Conservation (phyloP, 2,888 invertebrate genomes). For the Diarsia brunnea region DNA sequence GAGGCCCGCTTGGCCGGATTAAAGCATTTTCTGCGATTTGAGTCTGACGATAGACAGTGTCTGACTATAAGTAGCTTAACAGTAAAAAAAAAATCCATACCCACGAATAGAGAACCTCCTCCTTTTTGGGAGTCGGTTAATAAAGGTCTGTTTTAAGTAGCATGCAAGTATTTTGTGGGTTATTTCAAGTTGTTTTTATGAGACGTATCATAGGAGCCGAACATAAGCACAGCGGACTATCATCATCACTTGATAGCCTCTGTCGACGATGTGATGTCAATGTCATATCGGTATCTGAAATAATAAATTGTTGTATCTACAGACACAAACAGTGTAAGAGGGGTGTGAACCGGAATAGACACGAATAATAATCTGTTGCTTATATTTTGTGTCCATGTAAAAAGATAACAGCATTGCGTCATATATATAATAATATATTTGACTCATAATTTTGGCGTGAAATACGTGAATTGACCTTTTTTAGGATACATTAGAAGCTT, state of each 20-base stretch:
- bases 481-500: no score
- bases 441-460: no score
- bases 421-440: no score
- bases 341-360: constrained; percentile 14
- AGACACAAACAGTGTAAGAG: background rate
- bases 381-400: background rate
- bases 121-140: no score
- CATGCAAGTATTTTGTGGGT: background rate
- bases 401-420: constrained; percentile 20
- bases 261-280: constrained; percentile 11
- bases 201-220: background rate
- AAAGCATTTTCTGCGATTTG: background rate
- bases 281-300: constrained; percentile 18
- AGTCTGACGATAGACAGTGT: background rate
- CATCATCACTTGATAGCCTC: constrained; percentile 8
- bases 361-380: constrained; percentile 1
- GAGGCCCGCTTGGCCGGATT: background rate
- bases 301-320: background rate
- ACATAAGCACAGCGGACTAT: background rate
- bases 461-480: no score
- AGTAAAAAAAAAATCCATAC: no score
- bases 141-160: no score
- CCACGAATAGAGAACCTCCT: no score
- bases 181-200: background rate
- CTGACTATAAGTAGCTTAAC: background rate